Percentiles rank a stretch among this genome's conserved stretches.
These are phyloP conservation scores for Hipposideros larvatus DNA, from an alignment of 2,797 vertebrate genomes.

Conservation along the genomic window DNA sequence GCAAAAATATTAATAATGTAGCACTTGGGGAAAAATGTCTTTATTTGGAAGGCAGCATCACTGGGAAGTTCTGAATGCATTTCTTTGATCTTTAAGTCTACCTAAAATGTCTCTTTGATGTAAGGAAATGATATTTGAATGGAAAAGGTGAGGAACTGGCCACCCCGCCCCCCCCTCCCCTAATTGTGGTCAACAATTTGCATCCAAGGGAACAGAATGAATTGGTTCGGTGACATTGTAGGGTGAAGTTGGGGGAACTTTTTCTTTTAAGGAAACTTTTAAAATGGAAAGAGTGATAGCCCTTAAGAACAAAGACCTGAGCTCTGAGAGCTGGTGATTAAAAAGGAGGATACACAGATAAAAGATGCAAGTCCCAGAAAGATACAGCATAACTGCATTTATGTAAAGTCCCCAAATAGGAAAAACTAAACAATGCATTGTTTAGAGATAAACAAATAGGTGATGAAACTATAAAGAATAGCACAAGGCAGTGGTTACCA, in stretches of 20 bases:
- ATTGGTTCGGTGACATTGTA: background rate
- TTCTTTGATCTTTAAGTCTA: conserved; percentile 51
- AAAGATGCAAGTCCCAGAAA: background rate
- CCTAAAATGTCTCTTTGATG: background rate
- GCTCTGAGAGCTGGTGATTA: background rate
- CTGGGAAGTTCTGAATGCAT: background rate
- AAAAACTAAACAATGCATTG: background rate
- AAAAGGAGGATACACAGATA: background rate
- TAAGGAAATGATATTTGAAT: background rate
- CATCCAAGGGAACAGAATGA: background rate
- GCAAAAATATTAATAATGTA: background rate
- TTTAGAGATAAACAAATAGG: background rate
- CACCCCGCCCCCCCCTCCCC: too few relatives aligned
- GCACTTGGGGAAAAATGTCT: background rate
- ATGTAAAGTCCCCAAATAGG: background rate
- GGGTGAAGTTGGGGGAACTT: background rate
- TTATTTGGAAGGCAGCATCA: background rate
- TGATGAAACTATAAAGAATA: background rate
- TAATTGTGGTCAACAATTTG: background rate
- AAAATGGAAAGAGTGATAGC: background rate
- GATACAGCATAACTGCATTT: background rate
- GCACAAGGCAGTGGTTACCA: background rate
- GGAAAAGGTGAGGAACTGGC: background rate
- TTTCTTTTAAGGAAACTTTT: background rate
- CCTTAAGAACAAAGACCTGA: background rate